phyloP scores from a whole-genome alignment of 2,113 vertebrate genomes.

The Mastomys natalensis region DNA sequence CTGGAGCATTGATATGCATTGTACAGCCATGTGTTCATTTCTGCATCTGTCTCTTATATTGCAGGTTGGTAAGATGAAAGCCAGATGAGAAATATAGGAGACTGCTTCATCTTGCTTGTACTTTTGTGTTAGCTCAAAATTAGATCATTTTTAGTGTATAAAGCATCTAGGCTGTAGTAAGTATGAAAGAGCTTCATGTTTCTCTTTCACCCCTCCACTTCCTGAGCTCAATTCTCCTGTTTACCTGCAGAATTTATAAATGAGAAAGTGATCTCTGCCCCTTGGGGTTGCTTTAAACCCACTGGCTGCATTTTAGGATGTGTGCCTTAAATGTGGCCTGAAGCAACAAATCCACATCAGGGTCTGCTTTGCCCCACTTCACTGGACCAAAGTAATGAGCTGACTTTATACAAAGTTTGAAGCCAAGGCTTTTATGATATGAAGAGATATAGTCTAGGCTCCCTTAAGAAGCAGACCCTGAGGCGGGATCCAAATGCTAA shows the following conservation, averaged over 20 bases:
- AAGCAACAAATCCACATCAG: background rate
- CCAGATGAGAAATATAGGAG: background rate
- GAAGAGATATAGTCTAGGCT: background rate
- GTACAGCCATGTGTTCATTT: background rate
- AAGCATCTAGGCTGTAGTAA: conserved; percentile 35
- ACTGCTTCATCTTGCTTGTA: background rate
- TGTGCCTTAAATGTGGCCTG: background rate
- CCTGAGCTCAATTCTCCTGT: conserved; percentile 17
- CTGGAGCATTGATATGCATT: too few species aligned
- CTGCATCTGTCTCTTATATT: background rate
- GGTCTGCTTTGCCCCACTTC: background rate
- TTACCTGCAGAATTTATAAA: conserved; percentile 35
- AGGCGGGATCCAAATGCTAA: conserved; percentile 17
- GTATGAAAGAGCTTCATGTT: background rate
- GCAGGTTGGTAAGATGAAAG: conserved; percentile 16
- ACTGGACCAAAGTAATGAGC: background rate
- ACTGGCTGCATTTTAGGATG: background rate
- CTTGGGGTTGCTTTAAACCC: background rate
- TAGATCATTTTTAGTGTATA: background rate
- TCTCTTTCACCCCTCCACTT: background rate
- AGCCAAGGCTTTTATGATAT: background rate
- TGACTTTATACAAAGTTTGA: background rate
- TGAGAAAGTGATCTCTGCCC: background rate
- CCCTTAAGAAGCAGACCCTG: background rate
- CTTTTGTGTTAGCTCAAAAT: conserved; percentile 38